Percentiles rank a stretch among this genome's conserved stretches.
Evolutionary conservation across 2,113 vertebrate genomes (phyloP).

Genomic region (Sinocyclocheilus rhinocerous): DNA sequence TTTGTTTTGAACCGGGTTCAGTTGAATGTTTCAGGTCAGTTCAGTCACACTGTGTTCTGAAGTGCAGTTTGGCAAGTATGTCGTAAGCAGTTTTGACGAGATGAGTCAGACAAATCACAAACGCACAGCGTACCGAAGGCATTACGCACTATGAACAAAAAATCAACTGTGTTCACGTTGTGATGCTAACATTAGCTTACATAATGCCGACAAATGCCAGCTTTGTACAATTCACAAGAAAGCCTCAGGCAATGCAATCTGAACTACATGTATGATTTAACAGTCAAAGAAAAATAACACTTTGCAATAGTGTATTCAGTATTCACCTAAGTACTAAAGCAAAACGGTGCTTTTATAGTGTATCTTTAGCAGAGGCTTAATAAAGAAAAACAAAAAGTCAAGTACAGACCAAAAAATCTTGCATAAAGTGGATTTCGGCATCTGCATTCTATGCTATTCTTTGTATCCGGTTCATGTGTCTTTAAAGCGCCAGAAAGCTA

Average conservation of each 20-base stretch:
- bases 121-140: slow-evolving; percentile 38
- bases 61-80: slow-evolving; percentile 47
- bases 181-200: slow-evolving; percentile 25
- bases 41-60: slow-evolving; percentile 23
- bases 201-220: slow-evolving; percentile 10
- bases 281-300: slow-evolving; percentile 29
- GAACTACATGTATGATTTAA: slow-evolving; percentile 25
- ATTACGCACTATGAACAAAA: slow-evolving; percentile 13
- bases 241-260: slow-evolving; percentile 9
- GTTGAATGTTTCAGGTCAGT: slow-evolving; percentile 2
- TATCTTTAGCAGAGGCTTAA: slow-evolving; percentile 12
- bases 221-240: slow-evolving; percentile 27
- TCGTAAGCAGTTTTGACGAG: slow-evolving; percentile 33
- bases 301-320: slow-evolving; percentile 39
- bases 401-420: not conserved
- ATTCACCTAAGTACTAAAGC: slow-evolving; percentile 12
- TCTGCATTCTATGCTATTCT: too few relatives aligned
- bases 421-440: too few relatives aligned
- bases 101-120: slow-evolving; percentile 42
- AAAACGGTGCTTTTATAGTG: slow-evolving; percentile 20
- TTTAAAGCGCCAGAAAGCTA: not conserved
- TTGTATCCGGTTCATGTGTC: not conserved
- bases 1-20: slow-evolving; percentile 18
- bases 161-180: not conserved
- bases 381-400: not conserved